Conservation (phyloP, 1,140 invertebrate genomes). For the Zaprionus lachaisei region DNA sequence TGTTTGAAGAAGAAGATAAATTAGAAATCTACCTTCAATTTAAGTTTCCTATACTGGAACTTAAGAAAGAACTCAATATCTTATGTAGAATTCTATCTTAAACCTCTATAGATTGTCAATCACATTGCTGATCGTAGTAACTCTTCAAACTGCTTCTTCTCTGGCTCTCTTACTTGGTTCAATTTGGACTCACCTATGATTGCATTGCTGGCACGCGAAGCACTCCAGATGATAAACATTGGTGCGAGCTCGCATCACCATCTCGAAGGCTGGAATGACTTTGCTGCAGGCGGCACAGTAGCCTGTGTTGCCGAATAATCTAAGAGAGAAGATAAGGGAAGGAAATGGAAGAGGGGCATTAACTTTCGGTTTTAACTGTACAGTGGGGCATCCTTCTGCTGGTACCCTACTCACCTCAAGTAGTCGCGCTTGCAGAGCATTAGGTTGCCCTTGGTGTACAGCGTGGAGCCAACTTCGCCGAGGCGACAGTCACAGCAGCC, state of each 20-base stretch:
- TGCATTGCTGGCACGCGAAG: constrained; percentile 99
- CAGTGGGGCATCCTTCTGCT: neutral
- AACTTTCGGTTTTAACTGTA: neutral
- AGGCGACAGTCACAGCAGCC: constrained; percentile 98
- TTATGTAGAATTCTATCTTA: too few relatives aligned
- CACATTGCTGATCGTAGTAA: too few relatives aligned
- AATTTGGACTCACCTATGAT: constrained; percentile 93
- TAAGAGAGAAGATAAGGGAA: constrained; percentile 66
- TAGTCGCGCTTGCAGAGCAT: constrained; percentile 99
- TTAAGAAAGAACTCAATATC: too few relatives aligned
- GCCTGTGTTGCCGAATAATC: constrained; percentile 94
- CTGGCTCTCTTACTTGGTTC: neutral
- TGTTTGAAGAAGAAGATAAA: too few relatives aligned
- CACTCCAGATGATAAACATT: constrained; percentile 99
- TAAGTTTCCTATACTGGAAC: too few relatives aligned
- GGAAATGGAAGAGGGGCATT: neutral
- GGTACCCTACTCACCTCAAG: constrained; percentile 89
- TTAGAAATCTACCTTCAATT: too few relatives aligned
- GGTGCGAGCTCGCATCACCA: constrained; percentile 98
- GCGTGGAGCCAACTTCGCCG: constrained; percentile 98
- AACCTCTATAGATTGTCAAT: too few relatives aligned
- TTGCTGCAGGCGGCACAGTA: constrained; percentile 98
- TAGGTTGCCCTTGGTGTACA: constrained; percentile 98
- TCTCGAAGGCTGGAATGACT: constrained; percentile 98
- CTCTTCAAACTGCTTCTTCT: neutral